These are phyloP conservation scores for Drosophila arizonae DNA, from an alignment of 1,140 invertebrate species.

Conservation along the genomic window DNA sequence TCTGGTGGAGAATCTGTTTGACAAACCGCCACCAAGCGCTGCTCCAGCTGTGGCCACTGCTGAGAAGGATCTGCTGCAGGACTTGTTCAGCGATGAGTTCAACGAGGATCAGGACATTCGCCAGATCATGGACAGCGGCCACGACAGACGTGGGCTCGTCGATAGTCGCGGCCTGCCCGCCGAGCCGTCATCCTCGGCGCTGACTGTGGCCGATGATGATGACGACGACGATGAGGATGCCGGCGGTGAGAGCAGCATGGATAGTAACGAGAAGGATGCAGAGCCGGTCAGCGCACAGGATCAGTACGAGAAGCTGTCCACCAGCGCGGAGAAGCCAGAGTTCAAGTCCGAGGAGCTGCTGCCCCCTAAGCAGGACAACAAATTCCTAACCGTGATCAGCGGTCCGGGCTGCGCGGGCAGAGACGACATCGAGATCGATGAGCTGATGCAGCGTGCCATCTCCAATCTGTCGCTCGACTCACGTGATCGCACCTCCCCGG, in stretches of 20 bases:
- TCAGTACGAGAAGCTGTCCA: slow-evolving; percentile 75
- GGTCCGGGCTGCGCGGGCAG: slow-evolving; percentile 36
- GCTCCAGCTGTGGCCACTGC: neutral
- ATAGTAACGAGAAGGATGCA: slow-evolving; percentile 73
- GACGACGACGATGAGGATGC: slow-evolving; percentile 71
- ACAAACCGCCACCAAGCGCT: slow-evolving; percentile 80
- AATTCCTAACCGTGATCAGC: slow-evolving; percentile 64
- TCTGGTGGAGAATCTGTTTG: slow-evolving; percentile 85
- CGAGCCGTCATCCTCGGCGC: slow-evolving; percentile 71
- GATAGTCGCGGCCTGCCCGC: slow-evolving; percentile 73
- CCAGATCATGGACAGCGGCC: slow-evolving; percentile 69
- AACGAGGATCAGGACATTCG: slow-evolving; percentile 77
- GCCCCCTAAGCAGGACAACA: slow-evolving; percentile 66
- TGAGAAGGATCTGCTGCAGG: slow-evolving; percentile 71
- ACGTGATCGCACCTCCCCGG: slow-evolving; percentile 74
- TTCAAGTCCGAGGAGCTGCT: slow-evolving; percentile 47
- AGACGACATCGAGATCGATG: slow-evolving; percentile 82
- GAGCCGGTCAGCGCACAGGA: slow-evolving; percentile 64
- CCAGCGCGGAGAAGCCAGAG: slow-evolving; percentile 68
- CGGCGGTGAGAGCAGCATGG: slow-evolving; percentile 67
- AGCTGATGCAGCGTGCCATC: slow-evolving; percentile 81
- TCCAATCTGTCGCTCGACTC: slow-evolving; percentile 81
- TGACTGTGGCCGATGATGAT: slow-evolving; percentile 76
- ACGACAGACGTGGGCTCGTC: slow-evolving; percentile 58
- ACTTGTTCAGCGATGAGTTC: slow-evolving; percentile 78